Percentiles rank a stretch among this genome's conserved stretches.
These are phyloP conservation scores for Diplolepis rosae DNA, from an alignment of 2,888 invertebrate genomes.

Conservation along the genomic window DNA sequence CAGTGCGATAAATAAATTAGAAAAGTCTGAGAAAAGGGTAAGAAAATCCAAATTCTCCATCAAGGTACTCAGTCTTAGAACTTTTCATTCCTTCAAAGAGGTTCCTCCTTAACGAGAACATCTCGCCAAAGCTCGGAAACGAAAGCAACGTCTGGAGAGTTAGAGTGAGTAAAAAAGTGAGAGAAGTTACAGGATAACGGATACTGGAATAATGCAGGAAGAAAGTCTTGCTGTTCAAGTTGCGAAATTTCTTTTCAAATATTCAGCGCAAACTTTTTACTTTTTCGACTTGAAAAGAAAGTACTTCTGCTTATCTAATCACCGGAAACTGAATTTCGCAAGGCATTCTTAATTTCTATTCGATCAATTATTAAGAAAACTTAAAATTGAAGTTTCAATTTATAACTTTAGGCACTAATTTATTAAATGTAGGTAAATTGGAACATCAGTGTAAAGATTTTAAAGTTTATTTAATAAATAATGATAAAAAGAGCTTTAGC, in stretches of 20 bases:
- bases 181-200: slow-evolving; percentile 1
- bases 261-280: slow-evolving; percentile 20
- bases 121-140: slow-evolving; percentile 8
- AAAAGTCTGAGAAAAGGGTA: not conserved
- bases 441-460: too few relatives aligned
- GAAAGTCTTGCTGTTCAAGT: not conserved
- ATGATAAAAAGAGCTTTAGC: too few relatives aligned
- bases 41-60: not conserved
- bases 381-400: too few relatives aligned
- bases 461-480: too few relatives aligned
- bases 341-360: too few relatives aligned
- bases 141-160: not conserved
- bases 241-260: slow-evolving; percentile 39
- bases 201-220: slow-evolving; percentile 14
- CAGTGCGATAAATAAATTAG: not conserved
- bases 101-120: not conserved
- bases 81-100: slow-evolving; percentile 7
- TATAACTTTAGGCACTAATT: too few relatives aligned
- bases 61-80: not conserved
- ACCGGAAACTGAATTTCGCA: slow-evolving; percentile 16
- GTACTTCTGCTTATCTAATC: slow-evolving; percentile 14
- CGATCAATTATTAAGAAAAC: too few relatives aligned
- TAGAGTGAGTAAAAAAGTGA: slow-evolving; percentile 2
- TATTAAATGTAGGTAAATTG: too few relatives aligned
- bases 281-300: not conserved